Evolutionary conservation across 2,888 invertebrate genomes (phyloP), one percentile per base, ranked within the genome.

Genomic region (Pterostichus madidus): DNA sequence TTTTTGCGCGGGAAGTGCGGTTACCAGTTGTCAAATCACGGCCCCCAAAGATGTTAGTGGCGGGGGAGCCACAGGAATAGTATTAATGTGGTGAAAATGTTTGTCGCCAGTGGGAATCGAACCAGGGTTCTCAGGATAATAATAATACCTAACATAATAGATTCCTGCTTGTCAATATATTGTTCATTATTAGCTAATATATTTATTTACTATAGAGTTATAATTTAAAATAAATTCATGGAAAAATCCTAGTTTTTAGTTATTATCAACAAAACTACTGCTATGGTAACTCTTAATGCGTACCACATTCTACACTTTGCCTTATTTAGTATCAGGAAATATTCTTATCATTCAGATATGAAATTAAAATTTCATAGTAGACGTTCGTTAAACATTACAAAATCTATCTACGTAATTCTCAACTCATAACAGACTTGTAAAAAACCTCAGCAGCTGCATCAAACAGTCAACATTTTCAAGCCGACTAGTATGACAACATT

Each of bases 401-500:
- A 59, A 17, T 8, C 56, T 13, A 31, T 59, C 10, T 17, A n/a
- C 5, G 24, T 11, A 59, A 17, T 24, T 24, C 24, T 24, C 24
- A 24, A 24, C 2, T 24, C 24, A 24, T 24, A 24, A 24, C 24
- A 24, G 24, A 24, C 24, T 24, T 24, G 24, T 24, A 24, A 24
- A 24, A 24, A 24, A 24, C 24, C 24, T 5, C 73, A 68, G 13
- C 39, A 44, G 1, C 59, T 11, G 24, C 59, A 59, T 32, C 0
- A 31, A 64, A 7, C 32, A 32, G 44, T n/a, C 7, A 11, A 13
- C 8, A 46, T 73, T 46, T 73, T 46, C 31, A 32, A n/a, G 52
- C 52, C n/a, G 10, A 13, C 6, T 64, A 35, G 64, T 64, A 32
- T 10, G 52, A 8, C 17, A 71, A 77, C 59, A 44, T 77, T 77